Conservation (phyloP, 1,140 invertebrate genomes). For the Bombyx mori region DNA sequence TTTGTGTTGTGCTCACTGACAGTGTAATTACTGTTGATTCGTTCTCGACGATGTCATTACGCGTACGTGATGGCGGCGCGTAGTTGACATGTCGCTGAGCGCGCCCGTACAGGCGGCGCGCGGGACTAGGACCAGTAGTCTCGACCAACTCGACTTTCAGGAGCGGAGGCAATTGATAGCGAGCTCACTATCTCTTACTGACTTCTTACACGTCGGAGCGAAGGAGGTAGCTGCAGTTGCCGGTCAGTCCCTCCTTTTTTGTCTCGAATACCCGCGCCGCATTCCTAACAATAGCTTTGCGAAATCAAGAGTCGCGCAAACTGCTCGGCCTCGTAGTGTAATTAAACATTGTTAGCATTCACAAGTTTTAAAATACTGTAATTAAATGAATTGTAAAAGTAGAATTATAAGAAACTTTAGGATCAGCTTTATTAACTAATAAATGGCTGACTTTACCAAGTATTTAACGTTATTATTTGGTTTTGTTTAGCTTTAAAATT, state of each 20-base stretch:
- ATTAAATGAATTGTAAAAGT: no score
- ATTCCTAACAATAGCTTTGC: slow-evolving; percentile 51
- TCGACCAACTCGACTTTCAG: slow-evolving; percentile 92
- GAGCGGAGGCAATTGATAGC: slow-evolving; percentile 91
- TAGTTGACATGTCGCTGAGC: slow-evolving; percentile 68
- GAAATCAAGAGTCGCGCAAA: slow-evolving; percentile 29
- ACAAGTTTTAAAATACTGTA: background rate
- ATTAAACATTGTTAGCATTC: slow-evolving; percentile 3
- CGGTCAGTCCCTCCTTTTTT: slow-evolving; percentile 47
- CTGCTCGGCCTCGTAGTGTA: background rate
- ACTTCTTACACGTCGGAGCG: slow-evolving; percentile 84
- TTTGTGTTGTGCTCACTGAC: slow-evolving; percentile 48
- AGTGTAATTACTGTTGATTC: slow-evolving; percentile 44
- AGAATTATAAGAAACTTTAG: no score
- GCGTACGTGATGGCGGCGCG: slow-evolving; percentile 55
- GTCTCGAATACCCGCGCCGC: slow-evolving; percentile 21
- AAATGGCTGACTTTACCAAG: no score
- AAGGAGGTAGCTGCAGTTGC: slow-evolving; percentile 74
- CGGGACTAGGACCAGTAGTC: slow-evolving; percentile 80
- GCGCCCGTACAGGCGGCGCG: slow-evolving; percentile 63
- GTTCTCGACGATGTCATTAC: slow-evolving; percentile 40
- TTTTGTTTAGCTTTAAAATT: no score
- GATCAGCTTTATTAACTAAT: no score
- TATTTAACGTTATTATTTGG: no score
- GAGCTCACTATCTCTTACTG: slow-evolving; percentile 86